phyloP scores from a whole-genome alignment of 92 coral and sea anemone species.

The Epizoanthus fatuus region DNA sequence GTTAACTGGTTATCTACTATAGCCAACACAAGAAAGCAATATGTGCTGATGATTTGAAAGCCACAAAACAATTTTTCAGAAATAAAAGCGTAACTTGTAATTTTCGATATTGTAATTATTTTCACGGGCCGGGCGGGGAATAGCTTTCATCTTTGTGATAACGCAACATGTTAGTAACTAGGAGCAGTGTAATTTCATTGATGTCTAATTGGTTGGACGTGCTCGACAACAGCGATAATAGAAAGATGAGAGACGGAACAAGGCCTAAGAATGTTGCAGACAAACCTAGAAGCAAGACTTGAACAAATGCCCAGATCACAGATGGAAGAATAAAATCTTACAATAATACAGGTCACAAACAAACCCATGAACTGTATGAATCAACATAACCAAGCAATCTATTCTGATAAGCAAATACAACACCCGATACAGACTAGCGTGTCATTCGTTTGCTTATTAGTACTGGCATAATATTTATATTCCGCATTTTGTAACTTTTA shows the following conservation, averaged over 20 bases:
- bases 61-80: neutral
- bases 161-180: neutral
- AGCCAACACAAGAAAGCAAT: conserved; percentile 4
- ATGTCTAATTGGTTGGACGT: neutral
- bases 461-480: neutral
- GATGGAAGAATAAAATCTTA: conserved; percentile 1
- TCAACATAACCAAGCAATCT: neutral
- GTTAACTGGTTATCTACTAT: neutral
- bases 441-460: neutral
- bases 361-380: neutral
- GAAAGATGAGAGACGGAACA: neutral
- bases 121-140: neutral
- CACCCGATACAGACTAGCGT: neutral
- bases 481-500: neutral
- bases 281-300: conserved; percentile 15
- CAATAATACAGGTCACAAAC: neutral
- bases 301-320: neutral
- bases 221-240: neutral
- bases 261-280: conserved; percentile 10
- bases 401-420: neutral
- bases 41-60: conserved; percentile 3
- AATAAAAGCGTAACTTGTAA: neutral
- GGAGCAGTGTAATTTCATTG: neutral
- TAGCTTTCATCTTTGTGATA: neutral
- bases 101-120: conserved; percentile 11